phyloP scores from a whole-genome alignment of 1,140 invertebrate genomes.

The Atta colombica region DNA sequence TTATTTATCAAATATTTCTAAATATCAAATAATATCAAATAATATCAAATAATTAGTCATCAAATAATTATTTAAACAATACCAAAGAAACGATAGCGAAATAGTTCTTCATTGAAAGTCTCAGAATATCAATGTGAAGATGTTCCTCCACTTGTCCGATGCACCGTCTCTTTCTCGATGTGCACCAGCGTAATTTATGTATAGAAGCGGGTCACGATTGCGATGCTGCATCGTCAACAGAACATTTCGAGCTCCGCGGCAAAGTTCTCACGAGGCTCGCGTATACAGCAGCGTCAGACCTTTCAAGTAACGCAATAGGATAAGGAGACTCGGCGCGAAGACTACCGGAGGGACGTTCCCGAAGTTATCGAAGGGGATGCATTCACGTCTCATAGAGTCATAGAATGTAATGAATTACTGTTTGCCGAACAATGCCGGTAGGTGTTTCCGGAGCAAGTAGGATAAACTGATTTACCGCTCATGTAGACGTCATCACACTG shows the following conservation, averaged over 20 bases:
- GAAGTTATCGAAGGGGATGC: slow-evolving; percentile 72
- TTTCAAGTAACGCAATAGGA: slow-evolving; percentile 41
- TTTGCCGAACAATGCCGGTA: slow-evolving; percentile 78
- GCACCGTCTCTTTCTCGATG: slow-evolving; percentile 33
- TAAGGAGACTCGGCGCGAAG: slow-evolving; percentile 59
- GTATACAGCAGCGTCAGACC: slow-evolving; percentile 50
- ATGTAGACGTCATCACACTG: slow-evolving; percentile 50
- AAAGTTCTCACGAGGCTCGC: slow-evolving; percentile 69
- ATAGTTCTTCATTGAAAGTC: slow-evolving; percentile 12
- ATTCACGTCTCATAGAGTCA: slow-evolving; percentile 77
- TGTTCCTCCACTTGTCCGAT: slow-evolving; percentile 25
- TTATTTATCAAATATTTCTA: too few species aligned
- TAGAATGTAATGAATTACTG: slow-evolving; percentile 81
- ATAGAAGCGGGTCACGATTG: slow-evolving; percentile 73
- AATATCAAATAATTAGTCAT: too few species aligned
- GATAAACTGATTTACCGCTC: slow-evolving; percentile 76
- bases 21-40: too few species aligned
- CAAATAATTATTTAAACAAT: background rate
- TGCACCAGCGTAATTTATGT: slow-evolving; percentile 70
- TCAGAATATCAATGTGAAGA: slow-evolving; percentile 46
- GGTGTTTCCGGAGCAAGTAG: slow-evolving; percentile 64
- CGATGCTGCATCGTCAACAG: slow-evolving; percentile 65
- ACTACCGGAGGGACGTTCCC: slow-evolving; percentile 51
- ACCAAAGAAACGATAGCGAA: background rate
- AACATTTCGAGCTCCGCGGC: slow-evolving; percentile 65